Base-by-base conservation (phyloP, 2,888 invertebrate genomes). In the Orthonevra nobilis region DNA sequence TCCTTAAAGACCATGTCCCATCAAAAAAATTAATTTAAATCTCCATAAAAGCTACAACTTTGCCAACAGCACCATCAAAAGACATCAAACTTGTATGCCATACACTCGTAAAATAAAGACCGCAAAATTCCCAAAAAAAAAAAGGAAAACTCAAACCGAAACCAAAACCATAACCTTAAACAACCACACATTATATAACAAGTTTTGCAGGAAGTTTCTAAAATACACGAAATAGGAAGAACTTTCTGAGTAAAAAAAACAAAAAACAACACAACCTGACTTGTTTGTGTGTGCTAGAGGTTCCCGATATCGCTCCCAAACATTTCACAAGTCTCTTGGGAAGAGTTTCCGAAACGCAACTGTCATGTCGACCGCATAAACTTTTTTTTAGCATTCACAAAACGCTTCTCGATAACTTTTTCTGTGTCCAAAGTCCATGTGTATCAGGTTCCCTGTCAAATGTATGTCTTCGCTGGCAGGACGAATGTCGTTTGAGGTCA, bases 361-460 rank as follows among this genome's bases (percentile, higher is more conserved):
- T 70, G 77, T 70, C 77, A 60, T 77, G 44, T 54, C 44, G 64
- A 64, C 77, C 70, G 34, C 77, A 77, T 28, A 70, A 77, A 70
- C 60, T 77, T 77, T n/a, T n/a, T n/a, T n/a, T 77, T 77, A 52
- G 66, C 70, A 77, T 46, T 60, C 58, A 28, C 38, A 60, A 68
- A 70, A 46, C 52, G 64, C 70, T 64, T 61, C 63, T 34, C 26
- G 38, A 54, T 48, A 69, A 63, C 48, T 64, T 69, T 50, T 40
- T 63, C 54, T 28, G 44, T 34, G n/a, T n/a, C n/a, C n/a, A n/a
- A n/a, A n/a, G n/a, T n/a, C n/a, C n/a, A n/a, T n/a, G n/a, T n/a
- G n/a, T n/a, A n/a, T n/a, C n/a, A n/a, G n/a, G n/a, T n/a, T n/a
- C n/a, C n/a, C n/a, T n/a, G n/a, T n/a, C n/a, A n/a, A n/a, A n/a